Conservation (phyloP, 2,888 invertebrate species). For the Pristionchus arcanus region DNA sequence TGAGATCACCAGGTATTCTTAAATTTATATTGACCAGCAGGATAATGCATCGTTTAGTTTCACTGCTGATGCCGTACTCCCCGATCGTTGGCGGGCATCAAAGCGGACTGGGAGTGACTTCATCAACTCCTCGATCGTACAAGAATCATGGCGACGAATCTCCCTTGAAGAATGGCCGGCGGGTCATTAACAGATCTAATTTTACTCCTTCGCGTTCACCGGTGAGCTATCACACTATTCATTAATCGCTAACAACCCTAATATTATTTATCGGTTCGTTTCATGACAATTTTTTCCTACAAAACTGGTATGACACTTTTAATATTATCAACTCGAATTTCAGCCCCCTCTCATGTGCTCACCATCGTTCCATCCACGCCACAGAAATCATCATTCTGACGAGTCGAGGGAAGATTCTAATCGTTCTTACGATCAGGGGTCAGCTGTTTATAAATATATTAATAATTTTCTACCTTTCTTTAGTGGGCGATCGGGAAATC, state of each 20-base stretch:
- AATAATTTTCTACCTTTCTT: background rate
- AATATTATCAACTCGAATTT: background rate
- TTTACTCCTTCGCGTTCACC: conserved; percentile 51
- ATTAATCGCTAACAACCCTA: too few relatives aligned
- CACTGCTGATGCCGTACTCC: conserved; percentile 9
- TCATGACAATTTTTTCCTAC: background rate
- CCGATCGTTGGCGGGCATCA: background rate
- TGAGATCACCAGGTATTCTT: background rate
- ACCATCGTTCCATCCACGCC: background rate
- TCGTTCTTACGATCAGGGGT: conserved; percentile 50
- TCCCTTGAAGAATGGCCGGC: background rate
- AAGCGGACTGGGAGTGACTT: background rate
- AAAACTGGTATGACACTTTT: background rate
- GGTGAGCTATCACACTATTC: background rate
- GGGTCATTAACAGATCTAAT: conserved; percentile 13
- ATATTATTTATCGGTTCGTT: too few relatives aligned
- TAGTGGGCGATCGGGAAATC: background rate
- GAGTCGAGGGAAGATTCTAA: conserved; percentile 50
- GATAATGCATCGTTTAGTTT: background rate
- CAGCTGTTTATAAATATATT: background rate
- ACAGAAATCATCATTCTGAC: conserved; percentile 7
- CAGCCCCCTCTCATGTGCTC: conserved; percentile 20
- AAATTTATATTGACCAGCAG: background rate
- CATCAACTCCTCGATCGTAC: conserved; percentile 33
- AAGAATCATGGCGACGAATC: conserved; percentile 5